phyloP scores from a whole-genome alignment of 2,888 invertebrate genomes.

The Hecatera dysodea region DNA sequence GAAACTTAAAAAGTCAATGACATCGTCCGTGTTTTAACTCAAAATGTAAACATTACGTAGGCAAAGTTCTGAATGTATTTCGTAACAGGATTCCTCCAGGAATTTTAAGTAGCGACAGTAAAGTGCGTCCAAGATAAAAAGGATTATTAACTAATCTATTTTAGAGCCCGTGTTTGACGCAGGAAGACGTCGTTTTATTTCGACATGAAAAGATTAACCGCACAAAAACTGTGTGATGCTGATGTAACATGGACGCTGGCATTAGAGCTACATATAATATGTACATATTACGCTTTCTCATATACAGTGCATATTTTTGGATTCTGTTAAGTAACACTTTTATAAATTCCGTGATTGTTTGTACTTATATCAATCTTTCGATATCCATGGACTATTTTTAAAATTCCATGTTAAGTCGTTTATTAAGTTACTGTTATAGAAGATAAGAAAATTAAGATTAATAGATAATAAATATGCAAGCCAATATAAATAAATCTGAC shows the following conservation, averaged over 20 bases:
- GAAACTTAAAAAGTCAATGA: conserved; percentile 72
- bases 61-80: conserved; percentile 64
- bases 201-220: conserved; percentile 46
- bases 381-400: neutral
- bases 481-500: neutral
- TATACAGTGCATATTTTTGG: neutral
- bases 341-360: neutral
- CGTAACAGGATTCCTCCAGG: conserved; percentile 68
- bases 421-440: neutral
- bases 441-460: neutral
- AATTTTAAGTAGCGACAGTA: conserved; percentile 62
- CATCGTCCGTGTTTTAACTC: conserved; percentile 68
- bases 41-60: conserved; percentile 71
- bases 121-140: conserved; percentile 69
- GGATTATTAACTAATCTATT: conserved; percentile 71
- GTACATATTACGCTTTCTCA: neutral
- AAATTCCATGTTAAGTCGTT: neutral
- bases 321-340: neutral
- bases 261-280: neutral
- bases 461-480: neutral
- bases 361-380: neutral
- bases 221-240: conserved; percentile 21
- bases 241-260: conserved; percentile 25
- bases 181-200: conserved; percentile 49
- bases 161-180: conserved; percentile 59